These are phyloP conservation scores for Zaprionus nigranus DNA, from an alignment of 1,140 invertebrate genomes.

Conservation along the genomic window DNA sequence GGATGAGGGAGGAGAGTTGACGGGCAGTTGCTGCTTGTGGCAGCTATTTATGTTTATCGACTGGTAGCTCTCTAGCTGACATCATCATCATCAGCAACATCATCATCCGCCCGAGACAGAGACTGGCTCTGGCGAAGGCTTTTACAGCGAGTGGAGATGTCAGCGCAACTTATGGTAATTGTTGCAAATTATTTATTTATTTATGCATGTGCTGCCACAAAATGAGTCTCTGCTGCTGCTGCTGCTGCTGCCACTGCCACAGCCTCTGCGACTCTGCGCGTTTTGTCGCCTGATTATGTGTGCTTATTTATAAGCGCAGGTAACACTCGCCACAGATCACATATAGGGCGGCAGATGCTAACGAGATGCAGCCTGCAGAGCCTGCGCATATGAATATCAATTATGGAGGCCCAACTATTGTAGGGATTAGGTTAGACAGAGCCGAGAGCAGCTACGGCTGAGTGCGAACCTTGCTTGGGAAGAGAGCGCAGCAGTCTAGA, in stretches of 20 bases:
- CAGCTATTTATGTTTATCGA: conserved; percentile 79
- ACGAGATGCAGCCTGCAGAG: conserved; percentile 70
- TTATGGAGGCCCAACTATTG: conserved; percentile 33
- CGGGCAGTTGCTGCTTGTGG: conserved; percentile 37
- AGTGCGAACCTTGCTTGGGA: neutral
- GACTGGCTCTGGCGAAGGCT: conserved; percentile 3
- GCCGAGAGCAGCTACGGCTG: neutral
- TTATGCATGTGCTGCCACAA: conserved; percentile 55
- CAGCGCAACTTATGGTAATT: conserved; percentile 78
- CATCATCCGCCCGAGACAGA: conserved; percentile 21
- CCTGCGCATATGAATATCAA: conserved; percentile 76
- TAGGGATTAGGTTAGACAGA: neutral
- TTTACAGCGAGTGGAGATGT: conserved; percentile 55
- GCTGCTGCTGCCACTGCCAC: neutral
- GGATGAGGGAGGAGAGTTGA: neutral
- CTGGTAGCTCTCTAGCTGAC: conserved; percentile 65
- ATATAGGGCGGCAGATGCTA: conserved; percentile 51
- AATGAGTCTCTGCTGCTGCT: conserved; percentile 7
- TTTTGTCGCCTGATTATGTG: conserved; percentile 78
- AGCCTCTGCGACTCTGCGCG: conserved; percentile 9
- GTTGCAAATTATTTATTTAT: conserved; percentile 82
- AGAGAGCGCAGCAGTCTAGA: conserved; percentile 21
- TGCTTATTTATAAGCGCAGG: conserved; percentile 76
- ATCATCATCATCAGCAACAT: conserved; percentile 67
- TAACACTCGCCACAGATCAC: conserved; percentile 25